Percentiles rank a stretch among this genome's conserved stretches.
Evolutionary conservation across 2,888 invertebrate species (phyloP).

Genomic region (Apamea monoglypha): DNA sequence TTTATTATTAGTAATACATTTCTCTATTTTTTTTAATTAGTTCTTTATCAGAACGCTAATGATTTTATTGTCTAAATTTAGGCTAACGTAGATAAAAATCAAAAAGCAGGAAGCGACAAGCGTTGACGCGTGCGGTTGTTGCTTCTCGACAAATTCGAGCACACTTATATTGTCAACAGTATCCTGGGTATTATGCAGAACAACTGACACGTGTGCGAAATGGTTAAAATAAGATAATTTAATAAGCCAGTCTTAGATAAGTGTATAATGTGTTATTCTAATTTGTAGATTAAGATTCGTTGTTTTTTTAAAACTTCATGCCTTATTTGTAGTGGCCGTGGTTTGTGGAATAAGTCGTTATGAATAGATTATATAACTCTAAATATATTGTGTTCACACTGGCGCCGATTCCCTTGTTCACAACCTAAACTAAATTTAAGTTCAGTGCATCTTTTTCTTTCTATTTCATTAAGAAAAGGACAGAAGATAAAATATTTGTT

Average conservation of each 20-base stretch:
- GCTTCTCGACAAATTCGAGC: conserved; percentile 55
- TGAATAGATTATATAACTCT: neutral
- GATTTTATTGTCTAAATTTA: neutral
- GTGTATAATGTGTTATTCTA: conserved; percentile 20
- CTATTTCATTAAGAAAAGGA: no score
- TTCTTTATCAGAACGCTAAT: conserved; percentile 13
- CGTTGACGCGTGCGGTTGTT: conserved; percentile 75
- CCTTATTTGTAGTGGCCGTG: neutral
- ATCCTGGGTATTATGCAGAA: conserved; percentile 53
- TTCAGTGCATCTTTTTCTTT: no score
- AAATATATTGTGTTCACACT: no score
- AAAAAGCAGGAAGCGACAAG: conserved; percentile 69
- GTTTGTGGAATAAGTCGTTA: neutral
- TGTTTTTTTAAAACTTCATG: neutral
- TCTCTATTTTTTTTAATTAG: no score
- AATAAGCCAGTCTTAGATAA: conserved; percentile 28
- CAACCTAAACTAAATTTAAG: no score
- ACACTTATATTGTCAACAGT: conserved; percentile 22
- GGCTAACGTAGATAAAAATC: neutral
- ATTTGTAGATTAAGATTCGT: neutral
- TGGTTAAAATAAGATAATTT: conserved; percentile 13
- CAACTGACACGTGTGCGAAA: conserved; percentile 50
- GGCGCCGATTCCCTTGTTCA: no score
- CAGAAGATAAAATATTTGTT: no score
- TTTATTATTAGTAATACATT: neutral